phyloP scores from a whole-genome alignment of 2,888 invertebrate species.

The Leucophora obtusa region DNA sequence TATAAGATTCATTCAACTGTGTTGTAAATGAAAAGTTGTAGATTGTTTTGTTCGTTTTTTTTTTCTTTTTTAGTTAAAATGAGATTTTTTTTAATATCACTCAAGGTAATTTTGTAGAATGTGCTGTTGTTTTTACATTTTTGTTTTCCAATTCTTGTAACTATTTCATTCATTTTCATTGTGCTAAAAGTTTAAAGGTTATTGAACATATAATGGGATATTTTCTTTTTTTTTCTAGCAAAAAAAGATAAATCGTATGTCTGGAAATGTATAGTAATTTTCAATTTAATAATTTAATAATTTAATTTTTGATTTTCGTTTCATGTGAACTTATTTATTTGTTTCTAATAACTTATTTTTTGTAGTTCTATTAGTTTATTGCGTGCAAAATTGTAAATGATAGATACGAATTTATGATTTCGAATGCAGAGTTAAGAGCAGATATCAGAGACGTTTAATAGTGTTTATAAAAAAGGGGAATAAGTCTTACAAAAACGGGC shows the following conservation, averaged over 20 bases:
- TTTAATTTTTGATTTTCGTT: background rate
- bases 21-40: background rate
- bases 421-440: background rate
- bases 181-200: background rate
- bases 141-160: background rate
- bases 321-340: background rate
- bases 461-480: too few species aligned
- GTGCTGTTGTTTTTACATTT: background rate
- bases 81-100: slow-evolving; percentile 1
- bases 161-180: background rate
- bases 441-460: background rate
- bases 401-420: background rate
- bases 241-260: background rate
- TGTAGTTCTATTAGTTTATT: background rate
- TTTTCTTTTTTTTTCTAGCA: background rate
- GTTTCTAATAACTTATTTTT: background rate
- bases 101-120: slow-evolving; percentile 24
- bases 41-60: background rate
- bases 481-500: too few species aligned
- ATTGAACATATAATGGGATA: background rate
- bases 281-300: background rate
- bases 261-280: background rate
- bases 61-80: background rate
- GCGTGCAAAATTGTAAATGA: background rate
- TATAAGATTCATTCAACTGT: background rate